Conservation (phyloP, 2,888 invertebrate species). For the Scaptomyza cyrtandrae region DNA sequence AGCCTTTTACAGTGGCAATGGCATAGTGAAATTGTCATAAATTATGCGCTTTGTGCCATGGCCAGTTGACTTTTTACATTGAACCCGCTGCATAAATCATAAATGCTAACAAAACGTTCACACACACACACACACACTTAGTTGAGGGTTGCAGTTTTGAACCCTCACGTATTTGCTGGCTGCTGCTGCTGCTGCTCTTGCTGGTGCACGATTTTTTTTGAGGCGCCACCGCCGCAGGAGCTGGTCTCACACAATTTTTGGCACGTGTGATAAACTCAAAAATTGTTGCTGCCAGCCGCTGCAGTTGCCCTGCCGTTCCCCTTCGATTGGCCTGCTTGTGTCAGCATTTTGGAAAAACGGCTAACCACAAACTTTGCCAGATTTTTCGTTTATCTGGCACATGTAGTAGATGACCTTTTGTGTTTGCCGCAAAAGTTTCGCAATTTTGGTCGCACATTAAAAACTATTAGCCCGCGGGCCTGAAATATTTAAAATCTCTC, state of each 20-base stretch:
- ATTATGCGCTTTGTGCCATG: slow-evolving; percentile 70
- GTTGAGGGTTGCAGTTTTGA: slow-evolving; percentile 38
- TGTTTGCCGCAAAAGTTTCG: slow-evolving; percentile 36
- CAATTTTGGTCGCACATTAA: slow-evolving; percentile 55
- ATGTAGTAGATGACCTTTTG: slow-evolving; percentile 77
- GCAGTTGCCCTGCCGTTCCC: slow-evolving; percentile 39
- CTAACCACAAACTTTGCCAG: slow-evolving; percentile 51
- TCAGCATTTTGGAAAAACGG: slow-evolving; percentile 57
- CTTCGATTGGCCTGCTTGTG: slow-evolving; percentile 42
- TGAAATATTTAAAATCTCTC: slow-evolving; percentile 37
- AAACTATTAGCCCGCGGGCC: slow-evolving; percentile 68
- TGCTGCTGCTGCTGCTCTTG: slow-evolving; percentile 11
- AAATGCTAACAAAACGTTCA: slow-evolving; percentile 38
- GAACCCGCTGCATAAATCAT: slow-evolving; percentile 74
- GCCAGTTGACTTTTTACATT: slow-evolving; percentile 76
- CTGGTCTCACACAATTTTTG: slow-evolving; percentile 72
- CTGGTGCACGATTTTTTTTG: slow-evolving; percentile 48
- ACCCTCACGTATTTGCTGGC: slow-evolving; percentile 63
- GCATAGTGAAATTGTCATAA: slow-evolving; percentile 61
- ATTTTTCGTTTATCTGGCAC: slow-evolving; percentile 69
- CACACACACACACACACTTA: slow-evolving; percentile 7
- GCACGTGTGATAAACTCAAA: slow-evolving; percentile 79
- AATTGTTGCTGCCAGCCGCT: slow-evolving; percentile 68
- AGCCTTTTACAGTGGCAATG: slow-evolving; percentile 20
- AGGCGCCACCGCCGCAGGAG: slow-evolving; percentile 54